phyloP scores from a whole-genome alignment of 2,113 vertebrate species.

The Gulo gulo region DNA sequence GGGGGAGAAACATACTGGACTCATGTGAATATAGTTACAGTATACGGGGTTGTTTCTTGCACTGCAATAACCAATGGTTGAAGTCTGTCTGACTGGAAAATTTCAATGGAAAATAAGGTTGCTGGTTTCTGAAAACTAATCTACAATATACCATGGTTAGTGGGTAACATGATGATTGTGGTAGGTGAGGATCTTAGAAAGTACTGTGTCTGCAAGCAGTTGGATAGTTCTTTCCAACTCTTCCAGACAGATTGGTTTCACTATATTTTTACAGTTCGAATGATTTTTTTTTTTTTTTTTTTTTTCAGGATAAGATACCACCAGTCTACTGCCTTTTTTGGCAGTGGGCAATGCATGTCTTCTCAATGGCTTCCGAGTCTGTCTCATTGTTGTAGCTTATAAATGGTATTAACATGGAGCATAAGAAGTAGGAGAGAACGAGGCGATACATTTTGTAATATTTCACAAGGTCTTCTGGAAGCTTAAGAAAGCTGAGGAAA shows the following conservation, averaged over 20 bases:
- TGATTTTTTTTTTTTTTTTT: not conserved
- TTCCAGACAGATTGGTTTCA: not conserved
- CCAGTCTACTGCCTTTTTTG: not conserved
- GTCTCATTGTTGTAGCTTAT: not conserved
- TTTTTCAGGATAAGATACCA: constrained; percentile 6
- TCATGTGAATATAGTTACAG: not conserved
- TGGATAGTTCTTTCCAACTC: constrained; percentile 37
- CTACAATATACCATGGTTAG: not conserved
- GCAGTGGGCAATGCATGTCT: not conserved
- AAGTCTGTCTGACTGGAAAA: constrained; percentile 38
- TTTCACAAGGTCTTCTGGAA: constrained; percentile 5
- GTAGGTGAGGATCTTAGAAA: not conserved
- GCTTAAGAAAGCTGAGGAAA: not conserved
- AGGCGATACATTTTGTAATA: not conserved
- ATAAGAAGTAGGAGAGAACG: not conserved
- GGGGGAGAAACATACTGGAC: not conserved
- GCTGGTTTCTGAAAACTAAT: not conserved
- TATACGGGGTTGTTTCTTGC: not conserved
- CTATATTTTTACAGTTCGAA: not conserved
- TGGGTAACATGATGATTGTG: not conserved
- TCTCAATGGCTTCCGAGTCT: not conserved
- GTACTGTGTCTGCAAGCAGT: not conserved
- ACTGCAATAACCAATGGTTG: not conserved
- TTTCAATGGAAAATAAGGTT: constrained; percentile 35
- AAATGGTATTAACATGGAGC: not conserved